These are phyloP conservation scores for Macaca nemestrina DNA, from an alignment of 2,113 vertebrate genomes.

Conservation along the genomic window DNA sequence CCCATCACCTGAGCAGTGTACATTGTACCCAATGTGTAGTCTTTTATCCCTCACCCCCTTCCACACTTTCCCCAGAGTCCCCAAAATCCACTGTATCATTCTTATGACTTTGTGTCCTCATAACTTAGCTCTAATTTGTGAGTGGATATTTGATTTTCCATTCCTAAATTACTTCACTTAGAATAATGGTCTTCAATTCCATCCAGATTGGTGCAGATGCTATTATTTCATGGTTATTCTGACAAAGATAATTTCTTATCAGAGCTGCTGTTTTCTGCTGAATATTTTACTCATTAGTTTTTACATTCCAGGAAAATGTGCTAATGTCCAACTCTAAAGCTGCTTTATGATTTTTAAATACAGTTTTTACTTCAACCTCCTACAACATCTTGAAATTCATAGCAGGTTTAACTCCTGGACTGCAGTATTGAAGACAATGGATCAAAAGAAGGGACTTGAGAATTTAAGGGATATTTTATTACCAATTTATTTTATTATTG, in stretches of 20 bases:
- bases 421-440: not conserved
- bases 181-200: no score
- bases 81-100: no score
- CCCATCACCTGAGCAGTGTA: no score
- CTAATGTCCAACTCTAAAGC: not conserved
- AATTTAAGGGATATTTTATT: not conserved
- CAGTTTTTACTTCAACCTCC: not conserved
- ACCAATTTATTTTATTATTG: not conserved
- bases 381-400: not conserved
- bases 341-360: not conserved
- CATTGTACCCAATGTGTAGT: no score
- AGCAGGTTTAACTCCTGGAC: not conserved
- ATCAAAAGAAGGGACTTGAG: not conserved
- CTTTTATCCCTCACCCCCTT: no score
- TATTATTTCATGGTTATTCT: not conserved
- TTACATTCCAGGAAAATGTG: not conserved
- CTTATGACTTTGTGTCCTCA: no score
- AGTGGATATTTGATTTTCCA: no score
- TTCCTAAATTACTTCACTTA: no score
- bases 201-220: no score
- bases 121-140: no score
- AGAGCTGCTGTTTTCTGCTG: not conserved
- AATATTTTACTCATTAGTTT: not conserved
- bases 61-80: no score
- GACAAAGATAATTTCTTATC: not conserved